Conservation (phyloP, 37 sponge, comb jelly and placozoan species). For the Dysidea cf. avara region DNA sequence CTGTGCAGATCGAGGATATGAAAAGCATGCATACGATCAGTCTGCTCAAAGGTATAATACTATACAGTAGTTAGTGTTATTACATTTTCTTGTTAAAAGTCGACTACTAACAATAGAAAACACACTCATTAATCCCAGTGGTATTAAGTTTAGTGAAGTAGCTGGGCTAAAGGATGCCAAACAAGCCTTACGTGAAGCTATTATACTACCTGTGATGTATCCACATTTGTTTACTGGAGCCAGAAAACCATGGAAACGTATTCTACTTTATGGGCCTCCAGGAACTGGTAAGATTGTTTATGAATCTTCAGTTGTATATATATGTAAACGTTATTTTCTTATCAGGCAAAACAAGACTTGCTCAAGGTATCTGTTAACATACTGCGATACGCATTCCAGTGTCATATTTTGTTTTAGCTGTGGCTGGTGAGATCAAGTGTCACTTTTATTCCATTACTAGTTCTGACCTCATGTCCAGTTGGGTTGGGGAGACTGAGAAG, state of each 20-base stretch:
- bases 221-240: slow-evolving; percentile 69
- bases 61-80: too few species aligned
- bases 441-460: slow-evolving; percentile 81
- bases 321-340: neutral
- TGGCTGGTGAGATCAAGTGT: slow-evolving; percentile 72
- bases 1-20: too few species aligned
- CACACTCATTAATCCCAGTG: slow-evolving; percentile 18
- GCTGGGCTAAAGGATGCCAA: slow-evolving; percentile 79
- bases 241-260: slow-evolving; percentile 72
- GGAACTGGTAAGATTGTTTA: slow-evolving; percentile 72
- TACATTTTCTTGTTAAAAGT: slow-evolving; percentile 6
- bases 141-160: slow-evolving; percentile 44
- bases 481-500: slow-evolving; percentile 93
- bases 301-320: neutral
- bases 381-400: neutral
- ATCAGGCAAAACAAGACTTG: slow-evolving; percentile 62
- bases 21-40: too few species aligned
- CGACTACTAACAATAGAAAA: slow-evolving; percentile 38
- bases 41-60: too few species aligned
- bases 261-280: slow-evolving; percentile 88
- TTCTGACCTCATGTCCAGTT: slow-evolving; percentile 88
- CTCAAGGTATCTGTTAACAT: slow-evolving; percentile 24
- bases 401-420: too few species aligned
- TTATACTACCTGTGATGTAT: slow-evolving; percentile 59
- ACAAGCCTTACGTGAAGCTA: slow-evolving; percentile 69